These are phyloP conservation scores for Sceloporus undulatus DNA, from an alignment of 2,113 vertebrate species.

Conservation along the genomic window DNA sequence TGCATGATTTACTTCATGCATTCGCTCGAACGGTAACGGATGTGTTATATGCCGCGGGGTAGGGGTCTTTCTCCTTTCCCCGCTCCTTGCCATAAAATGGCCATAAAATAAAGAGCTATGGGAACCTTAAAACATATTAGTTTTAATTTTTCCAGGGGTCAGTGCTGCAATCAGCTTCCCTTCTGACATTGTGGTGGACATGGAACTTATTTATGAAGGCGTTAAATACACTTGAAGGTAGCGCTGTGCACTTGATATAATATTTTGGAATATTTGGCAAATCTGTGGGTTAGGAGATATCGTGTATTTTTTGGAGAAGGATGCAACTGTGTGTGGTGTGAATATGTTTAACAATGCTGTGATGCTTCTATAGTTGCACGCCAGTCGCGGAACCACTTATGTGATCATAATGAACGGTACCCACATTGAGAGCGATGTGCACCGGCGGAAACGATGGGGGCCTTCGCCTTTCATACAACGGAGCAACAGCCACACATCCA, in stretches of 20 bases:
- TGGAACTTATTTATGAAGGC: constrained; percentile 92
- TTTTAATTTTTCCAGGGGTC: constrained; percentile 83
- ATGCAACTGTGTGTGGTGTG: too few relatives aligned
- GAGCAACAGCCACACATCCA: constrained; percentile 95
- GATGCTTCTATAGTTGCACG: constrained; percentile 83
- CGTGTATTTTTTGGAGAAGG: too few relatives aligned
- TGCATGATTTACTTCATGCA: constrained; percentile 96
- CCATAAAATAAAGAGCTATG: background rate
- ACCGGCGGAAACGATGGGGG: constrained; percentile 93
- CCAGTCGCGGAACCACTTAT: constrained; percentile 92
- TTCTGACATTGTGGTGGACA: constrained; percentile 88
- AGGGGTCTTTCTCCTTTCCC: too few relatives aligned
- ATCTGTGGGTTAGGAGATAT: too few relatives aligned
- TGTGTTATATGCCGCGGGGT: too few relatives aligned
- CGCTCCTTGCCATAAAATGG: background rate
- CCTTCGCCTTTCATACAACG: constrained; percentile 89
- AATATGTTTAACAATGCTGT: too few relatives aligned
- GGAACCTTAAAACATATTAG: too few relatives aligned
- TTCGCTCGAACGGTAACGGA: constrained; percentile 90
- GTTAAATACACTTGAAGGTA: constrained; percentile 94
- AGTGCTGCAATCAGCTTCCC: constrained; percentile 93
- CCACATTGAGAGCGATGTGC: constrained; percentile 94
- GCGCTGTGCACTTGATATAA: background rate
- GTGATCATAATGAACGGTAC: constrained; percentile 91
- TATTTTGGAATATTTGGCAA: too few relatives aligned